Evolutionary conservation across 1,140 invertebrate genomes (phyloP).

Genomic region (Caenorhabditis elegans): DNA sequence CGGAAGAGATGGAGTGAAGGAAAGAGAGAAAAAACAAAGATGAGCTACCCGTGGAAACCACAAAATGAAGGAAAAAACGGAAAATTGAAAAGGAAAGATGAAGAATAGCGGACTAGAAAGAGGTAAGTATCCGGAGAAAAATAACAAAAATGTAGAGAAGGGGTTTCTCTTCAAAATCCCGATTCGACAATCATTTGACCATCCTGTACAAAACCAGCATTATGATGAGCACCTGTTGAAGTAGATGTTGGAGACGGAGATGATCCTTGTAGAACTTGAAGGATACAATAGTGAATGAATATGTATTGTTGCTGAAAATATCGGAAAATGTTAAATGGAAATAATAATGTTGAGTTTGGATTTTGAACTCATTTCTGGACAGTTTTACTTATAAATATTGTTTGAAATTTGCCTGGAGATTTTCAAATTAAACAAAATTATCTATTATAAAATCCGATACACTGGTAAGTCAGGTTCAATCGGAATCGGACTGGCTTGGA

Average conservation of each 20-base stretch:
- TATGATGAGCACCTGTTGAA: constrained; percentile 10
- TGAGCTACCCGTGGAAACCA: neutral
- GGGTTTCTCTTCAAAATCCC: neutral
- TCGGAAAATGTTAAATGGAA: neutral
- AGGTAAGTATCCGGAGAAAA: neutral
- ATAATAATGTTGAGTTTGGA: neutral
- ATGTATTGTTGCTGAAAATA: constrained; percentile 66
- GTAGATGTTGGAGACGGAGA: neutral
- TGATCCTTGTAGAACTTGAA: constrained; percentile 58
- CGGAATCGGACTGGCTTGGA: no score
- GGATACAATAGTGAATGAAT: constrained; percentile 65
- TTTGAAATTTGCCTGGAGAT: no score
- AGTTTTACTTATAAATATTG: no score
- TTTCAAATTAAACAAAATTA: no score
- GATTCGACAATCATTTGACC: constrained; percentile 16
- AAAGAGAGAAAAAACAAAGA: neutral
- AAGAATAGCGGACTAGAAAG: neutral
- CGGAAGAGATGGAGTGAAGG: neutral
- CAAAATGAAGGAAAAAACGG: neutral
- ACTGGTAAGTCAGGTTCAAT: no score
- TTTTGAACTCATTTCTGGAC: no score
- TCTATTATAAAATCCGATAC: no score
- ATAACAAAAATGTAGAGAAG: neutral
- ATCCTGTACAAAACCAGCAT: constrained; percentile 24
- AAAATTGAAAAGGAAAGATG: neutral